phyloP scores from a whole-genome alignment of 2,797 vertebrate genomes.

The Oophaga sylvatica region DNA sequence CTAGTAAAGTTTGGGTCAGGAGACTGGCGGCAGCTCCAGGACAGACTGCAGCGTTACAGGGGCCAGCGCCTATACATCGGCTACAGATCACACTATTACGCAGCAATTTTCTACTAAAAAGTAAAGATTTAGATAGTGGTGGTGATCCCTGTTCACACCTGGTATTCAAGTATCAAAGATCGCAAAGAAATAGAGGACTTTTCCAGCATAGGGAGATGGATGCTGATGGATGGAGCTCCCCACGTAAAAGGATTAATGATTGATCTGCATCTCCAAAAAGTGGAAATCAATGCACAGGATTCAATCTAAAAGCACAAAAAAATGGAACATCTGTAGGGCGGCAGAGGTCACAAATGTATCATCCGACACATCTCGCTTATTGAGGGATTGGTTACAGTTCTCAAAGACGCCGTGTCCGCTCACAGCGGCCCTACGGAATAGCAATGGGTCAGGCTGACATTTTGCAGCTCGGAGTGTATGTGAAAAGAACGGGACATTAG shows the following conservation, averaged over 20 bases:
- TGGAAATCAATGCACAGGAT: neutral
- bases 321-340: constrained; percentile 44
- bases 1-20: neutral
- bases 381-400: constrained; percentile 31
- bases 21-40: no score
- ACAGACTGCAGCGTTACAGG: no score
- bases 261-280: neutral
- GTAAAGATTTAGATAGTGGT: no score
- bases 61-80: no score
- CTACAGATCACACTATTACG: no score
- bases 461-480: no score
- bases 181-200: neutral
- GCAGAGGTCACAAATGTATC: constrained; percentile 46
- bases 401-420: neutral
- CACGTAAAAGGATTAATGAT: neutral
- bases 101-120: no score
- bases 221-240: neutral
- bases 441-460: neutral
- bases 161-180: no score
- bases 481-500: no score
- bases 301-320: neutral
- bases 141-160: no score
- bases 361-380: constrained; percentile 33
- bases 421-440: neutral
- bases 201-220: neutral